Evolutionary conservation across 2,888 invertebrate genomes (phyloP), one percentile per base, ranked within the genome.

Genomic region (Chrysolina oricalcia): DNA sequence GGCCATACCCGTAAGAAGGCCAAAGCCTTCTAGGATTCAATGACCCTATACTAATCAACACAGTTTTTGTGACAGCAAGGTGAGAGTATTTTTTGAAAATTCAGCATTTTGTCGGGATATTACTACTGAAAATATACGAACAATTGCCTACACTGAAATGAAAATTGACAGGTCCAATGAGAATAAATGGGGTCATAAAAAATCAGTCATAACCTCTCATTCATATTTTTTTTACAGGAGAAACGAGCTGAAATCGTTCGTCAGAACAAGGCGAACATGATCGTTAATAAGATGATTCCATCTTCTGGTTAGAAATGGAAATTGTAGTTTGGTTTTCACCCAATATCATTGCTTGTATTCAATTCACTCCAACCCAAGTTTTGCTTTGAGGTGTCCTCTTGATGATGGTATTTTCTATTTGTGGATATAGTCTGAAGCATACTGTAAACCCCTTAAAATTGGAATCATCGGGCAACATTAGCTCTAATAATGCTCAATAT

Each of bases 181-280:
- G 3, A 8, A 35, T 27, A 27, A 27, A 27, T 27, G 27, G 5
- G 27, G 5, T 27, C 8, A 19, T 23, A 8, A 23, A 1, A 2
- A n/a, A n/a, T n/a, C n/a, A n/a, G n/a, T n/a, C n/a, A 59, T 59
- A 19, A 21, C 15, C 23, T 27, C 27, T 62, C 23, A 40, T 19
- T 59, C 72, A 59, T 41, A 59, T 63, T 81, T 84, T 82, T 82
- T 82, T 87, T 87, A 69, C 91, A 98, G 97, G 97, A 97, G 90
- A 94, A 95, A 86, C 96, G 96, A 87, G 96, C 96, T 68, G 97
- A 97, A 89, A 89, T 95, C 85, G 97, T 97, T 83, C 95, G 97
- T 85, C 96, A 95, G 91, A 97, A 97, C 90, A 97, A 97, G 90
- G 94, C 93, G 85, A 93, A 93, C 78, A 90, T 91, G 78, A 90